Percentiles rank a stretch among this genome's conserved stretches.
These are phyloP conservation scores for Perizoma flavofasciatum DNA, from an alignment of 2,888 invertebrate genomes.

Conservation along the genomic window DNA sequence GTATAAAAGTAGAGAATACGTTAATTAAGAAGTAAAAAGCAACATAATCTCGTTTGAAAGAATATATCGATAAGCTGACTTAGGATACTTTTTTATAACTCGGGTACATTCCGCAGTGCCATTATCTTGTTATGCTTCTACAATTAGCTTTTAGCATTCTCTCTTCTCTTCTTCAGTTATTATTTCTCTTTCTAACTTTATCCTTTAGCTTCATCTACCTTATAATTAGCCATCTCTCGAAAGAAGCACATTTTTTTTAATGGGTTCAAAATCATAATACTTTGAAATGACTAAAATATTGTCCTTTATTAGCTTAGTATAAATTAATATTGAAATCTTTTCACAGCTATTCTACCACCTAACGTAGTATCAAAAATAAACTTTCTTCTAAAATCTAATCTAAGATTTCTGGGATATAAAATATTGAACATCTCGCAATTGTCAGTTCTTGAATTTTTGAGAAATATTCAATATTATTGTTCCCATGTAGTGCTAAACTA, in stretches of 20 bases:
- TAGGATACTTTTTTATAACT: slow-evolving; percentile 80
- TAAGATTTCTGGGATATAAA: slow-evolving; percentile 66
- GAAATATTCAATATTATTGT: slow-evolving; percentile 45
- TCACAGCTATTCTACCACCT: slow-evolving; percentile 69
- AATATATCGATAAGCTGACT: slow-evolving; percentile 68
- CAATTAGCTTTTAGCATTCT: slow-evolving; percentile 64
- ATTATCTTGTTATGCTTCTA: slow-evolving; percentile 76
- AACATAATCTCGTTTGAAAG: slow-evolving; percentile 77
- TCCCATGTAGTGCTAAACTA: slow-evolving; percentile 70
- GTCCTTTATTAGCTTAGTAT: slow-evolving; percentile 74
- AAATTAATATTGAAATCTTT: slow-evolving; percentile 73
- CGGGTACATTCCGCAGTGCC: slow-evolving; percentile 82
- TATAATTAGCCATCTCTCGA: slow-evolving; percentile 37
- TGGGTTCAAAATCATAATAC: slow-evolving; percentile 33
- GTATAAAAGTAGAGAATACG: slow-evolving; percentile 55
- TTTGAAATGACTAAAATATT: slow-evolving; percentile 57
- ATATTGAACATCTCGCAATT: slow-evolving; percentile 29
- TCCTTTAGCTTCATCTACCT: slow-evolving; percentile 40
- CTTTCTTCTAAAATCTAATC: slow-evolving; percentile 77
- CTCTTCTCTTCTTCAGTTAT: slow-evolving; percentile 63
- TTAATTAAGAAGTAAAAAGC: slow-evolving; percentile 65
- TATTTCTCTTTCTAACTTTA: slow-evolving; percentile 44
- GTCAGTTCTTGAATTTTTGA: background rate
- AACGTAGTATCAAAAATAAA: slow-evolving; percentile 76
- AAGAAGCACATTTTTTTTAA: background rate